Evolutionary conservation across 2,113 vertebrate species (phyloP), one percentile per base, ranked within the genome.

Genomic region (Grammomys surdaster): DNA sequence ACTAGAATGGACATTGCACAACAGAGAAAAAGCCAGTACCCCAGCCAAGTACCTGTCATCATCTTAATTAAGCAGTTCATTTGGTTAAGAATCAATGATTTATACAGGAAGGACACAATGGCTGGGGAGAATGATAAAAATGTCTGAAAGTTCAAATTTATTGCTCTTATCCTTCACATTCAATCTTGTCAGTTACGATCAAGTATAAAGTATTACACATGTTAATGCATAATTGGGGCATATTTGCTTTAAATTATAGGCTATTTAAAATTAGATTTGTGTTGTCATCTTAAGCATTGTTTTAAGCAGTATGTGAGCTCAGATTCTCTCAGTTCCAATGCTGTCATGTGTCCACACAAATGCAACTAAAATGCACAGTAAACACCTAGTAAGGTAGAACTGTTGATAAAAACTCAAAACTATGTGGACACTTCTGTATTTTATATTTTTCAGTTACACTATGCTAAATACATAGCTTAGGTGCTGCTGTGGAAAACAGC

Each of bases 391-490:
- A 86, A 88, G 24, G 19, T 33, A 72, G 36, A 82, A 88, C 20
- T 75, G 17, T 48, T 95, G 81, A 51, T 58, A 8, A n/a, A 94
- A 73, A 80, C 31, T 76, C 60, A 63, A 76, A 96, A 86, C 24
- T 19, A 43, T 16, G 73, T 0, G 91, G 28, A 73, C 72, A 46
- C 3, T 82, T 81, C 94, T 90, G 22, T 24, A 81, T 78, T 91
- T 76, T 36, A 76, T 60, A 13, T 85, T 60, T 96, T 93, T 95
- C 43, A 63, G 51, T 88, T 91, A 82, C 20, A 58, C 16, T 72
- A 54, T 92, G 12, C 36, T 89, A 82, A 43, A 95, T 96, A 92
- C 86, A 95, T 89, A 93, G 78, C 89, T 95, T 89, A 91, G 51
- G 13, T 95, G 93, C 67, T 96, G 76, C 92, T 90, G 19, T 58